These are phyloP conservation scores for Chrysoperla carnea DNA, from an alignment of 1,140 invertebrate genomes.

Conservation along the genomic window DNA sequence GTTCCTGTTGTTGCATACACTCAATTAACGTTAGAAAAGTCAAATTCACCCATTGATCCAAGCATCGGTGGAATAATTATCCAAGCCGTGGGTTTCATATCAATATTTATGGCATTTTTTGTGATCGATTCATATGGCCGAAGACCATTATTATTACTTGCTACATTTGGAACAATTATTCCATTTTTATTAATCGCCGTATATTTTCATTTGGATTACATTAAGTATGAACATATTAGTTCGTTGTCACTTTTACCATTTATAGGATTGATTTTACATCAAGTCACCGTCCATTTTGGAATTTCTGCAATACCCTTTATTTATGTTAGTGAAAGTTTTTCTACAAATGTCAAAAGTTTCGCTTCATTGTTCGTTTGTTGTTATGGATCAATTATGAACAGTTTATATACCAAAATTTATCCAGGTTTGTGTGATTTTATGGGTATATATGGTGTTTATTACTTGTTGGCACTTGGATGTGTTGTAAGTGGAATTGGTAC, in stretches of 20 bases:
- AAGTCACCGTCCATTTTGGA: slow-evolving; percentile 12
- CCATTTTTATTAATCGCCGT: neutral
- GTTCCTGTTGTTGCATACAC: slow-evolving; percentile 40
- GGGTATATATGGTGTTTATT: slow-evolving; percentile 54
- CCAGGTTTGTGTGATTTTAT: slow-evolving; percentile 26
- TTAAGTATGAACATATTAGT: slow-evolving; percentile 1
- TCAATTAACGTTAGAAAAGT: slow-evolving; percentile 25
- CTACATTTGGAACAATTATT: neutral
- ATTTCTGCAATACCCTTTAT: slow-evolving; percentile 14
- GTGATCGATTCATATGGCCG: neutral
- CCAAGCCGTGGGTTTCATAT: slow-evolving; percentile 32
- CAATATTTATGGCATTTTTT: neutral
- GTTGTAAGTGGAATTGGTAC: slow-evolving; percentile 55
- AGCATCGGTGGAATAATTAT: slow-evolving; percentile 23
- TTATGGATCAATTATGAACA: slow-evolving; percentile 8
- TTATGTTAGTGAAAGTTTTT: slow-evolving; percentile 19
- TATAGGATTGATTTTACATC: slow-evolving; percentile 10
- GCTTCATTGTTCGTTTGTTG: slow-evolving; percentile 9
- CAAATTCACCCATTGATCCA: slow-evolving; percentile 14
- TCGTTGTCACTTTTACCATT: slow-evolving; percentile 4
- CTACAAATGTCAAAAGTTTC: slow-evolving; percentile 15
- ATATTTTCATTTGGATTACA: slow-evolving; percentile 5
- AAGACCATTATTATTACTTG: neutral
- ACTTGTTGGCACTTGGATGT: slow-evolving; percentile 58
- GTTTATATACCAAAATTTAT: slow-evolving; percentile 20